A percentile compares a stretch with the other conserved stretches of the same genome.
phyloP scores from a whole-genome alignment of 2,113 vertebrate genomes.

The Ginglymostoma cirratum region DNA sequence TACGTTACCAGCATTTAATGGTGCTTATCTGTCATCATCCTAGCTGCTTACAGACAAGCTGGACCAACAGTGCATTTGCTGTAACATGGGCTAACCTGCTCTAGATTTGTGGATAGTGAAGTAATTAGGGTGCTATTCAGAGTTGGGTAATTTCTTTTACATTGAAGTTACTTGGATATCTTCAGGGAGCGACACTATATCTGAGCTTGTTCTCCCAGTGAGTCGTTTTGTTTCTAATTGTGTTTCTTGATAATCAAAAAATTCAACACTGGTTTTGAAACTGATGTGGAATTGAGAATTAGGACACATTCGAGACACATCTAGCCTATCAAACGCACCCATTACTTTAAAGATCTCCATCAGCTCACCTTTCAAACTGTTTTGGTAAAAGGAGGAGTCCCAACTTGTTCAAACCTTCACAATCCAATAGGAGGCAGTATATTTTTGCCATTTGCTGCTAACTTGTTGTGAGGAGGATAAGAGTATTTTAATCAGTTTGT shows the following conservation, averaged over 20 bases:
- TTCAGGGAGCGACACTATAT: not conserved
- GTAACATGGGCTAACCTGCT: not conserved
- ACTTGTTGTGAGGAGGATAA: not conserved
- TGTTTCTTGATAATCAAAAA: not conserved
- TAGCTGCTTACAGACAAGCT: not conserved
- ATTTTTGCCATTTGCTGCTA: not conserved
- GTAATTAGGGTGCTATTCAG: not conserved
- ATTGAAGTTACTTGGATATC: not conserved
- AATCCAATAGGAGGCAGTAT: not conserved
- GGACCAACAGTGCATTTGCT: not conserved
- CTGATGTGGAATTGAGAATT: not conserved
- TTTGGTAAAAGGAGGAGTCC: not conserved
- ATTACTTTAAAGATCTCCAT: not conserved
- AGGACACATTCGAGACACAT: not conserved
- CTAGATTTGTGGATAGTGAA: not conserved
- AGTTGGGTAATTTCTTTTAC: not conserved
- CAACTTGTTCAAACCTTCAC: not conserved
- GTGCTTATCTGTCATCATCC: not conserved
- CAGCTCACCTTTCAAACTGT: not conserved
- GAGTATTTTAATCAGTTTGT: not conserved
- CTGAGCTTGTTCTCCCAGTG: not conserved
- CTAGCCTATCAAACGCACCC: not conserved
- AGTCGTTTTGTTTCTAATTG: not conserved
- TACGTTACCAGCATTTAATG: not conserved
- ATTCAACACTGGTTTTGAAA: not conserved